Evolutionary conservation across 2,888 invertebrate species (phyloP), one percentile per base, ranked within the genome.

Genomic region (Limnephilus marmoratus): DNA sequence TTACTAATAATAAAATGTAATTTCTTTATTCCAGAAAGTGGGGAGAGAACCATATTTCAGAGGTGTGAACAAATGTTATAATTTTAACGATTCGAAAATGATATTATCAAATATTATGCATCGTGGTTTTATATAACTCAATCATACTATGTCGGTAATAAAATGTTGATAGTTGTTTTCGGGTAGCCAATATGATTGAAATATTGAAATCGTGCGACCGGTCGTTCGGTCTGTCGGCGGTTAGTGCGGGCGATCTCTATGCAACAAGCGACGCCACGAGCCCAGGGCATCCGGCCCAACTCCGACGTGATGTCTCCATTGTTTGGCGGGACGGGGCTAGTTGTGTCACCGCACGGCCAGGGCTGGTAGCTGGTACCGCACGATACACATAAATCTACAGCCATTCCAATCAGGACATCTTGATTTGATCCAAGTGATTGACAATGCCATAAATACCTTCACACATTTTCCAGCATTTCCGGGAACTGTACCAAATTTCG

Each of bases 271-370:
- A 85, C 85, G 89, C 90, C 85, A 12, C 80, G 34, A 89, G 82
- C 85, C 68, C 53, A 24, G 89, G 89, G 85, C 90, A 93, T 93
- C 93, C 93, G 93, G 93, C 91, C 91, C 87, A n/a, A 90, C 87
- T 91, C 83, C 90, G 90, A 93, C 86, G 91, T 88, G 92, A 93
- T 90, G 92, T 93, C 92, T 93, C 93, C 93, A 93, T 93, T 93
- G 93, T 93, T 93, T 87, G 68, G 49, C n/a, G 24, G 68, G 68
- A n/a, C 68, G 68, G 34, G 12, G 34, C 82, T 83, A 9, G 31
- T 31, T 37, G 31, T 31, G 82, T 83, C 82, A 83, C 82, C 82
- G 82, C 82, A 34, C 31, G 82, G 31, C 29, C 82, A 82, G 31
- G 82, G 82, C 29, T 29, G 31, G 13, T 81, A 29, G 81, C 9